Conservation (phyloP, 1,140 invertebrate species). For the Cotesia typhae region DNA sequence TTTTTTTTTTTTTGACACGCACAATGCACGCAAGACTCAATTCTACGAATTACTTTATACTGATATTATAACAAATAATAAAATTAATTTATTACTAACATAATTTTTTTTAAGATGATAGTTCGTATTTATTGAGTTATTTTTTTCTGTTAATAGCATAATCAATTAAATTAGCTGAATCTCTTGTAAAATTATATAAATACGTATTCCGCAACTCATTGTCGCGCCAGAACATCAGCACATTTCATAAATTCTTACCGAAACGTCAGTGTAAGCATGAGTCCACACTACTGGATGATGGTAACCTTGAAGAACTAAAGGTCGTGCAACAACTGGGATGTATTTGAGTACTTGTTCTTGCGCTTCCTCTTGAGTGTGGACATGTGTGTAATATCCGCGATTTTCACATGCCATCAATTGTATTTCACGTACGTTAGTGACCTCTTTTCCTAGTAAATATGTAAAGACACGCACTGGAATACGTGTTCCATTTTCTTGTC, state of each 20-base stretch:
- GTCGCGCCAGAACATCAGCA: constrained; percentile 7
- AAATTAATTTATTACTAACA: too few relatives aligned
- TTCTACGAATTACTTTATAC: too few relatives aligned
- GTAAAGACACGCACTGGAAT: constrained; percentile 95
- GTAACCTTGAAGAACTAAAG: constrained; percentile 79
- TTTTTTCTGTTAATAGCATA: too few relatives aligned
- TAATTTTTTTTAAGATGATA: too few relatives aligned
- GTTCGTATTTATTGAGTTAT: too few relatives aligned
- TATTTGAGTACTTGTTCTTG: constrained; percentile 93
- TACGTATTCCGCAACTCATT: neutral
- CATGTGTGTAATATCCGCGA: constrained; percentile 92
- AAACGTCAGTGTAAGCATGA: constrained; percentile 84
- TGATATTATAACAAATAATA: too few relatives aligned
- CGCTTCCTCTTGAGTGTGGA: constrained; percentile 92
- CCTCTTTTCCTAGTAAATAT: constrained; percentile 95
- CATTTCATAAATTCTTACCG: constrained; percentile 67
- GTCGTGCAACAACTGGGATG: constrained; percentile 87
- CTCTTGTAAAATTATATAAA: too few relatives aligned
- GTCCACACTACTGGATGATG: constrained; percentile 89
- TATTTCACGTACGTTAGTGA: constrained; percentile 89
- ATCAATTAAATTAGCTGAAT: too few relatives aligned
- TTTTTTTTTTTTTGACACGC: too few relatives aligned
- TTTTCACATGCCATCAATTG: constrained; percentile 96
- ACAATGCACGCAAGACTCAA: too few relatives aligned
- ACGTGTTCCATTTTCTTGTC: constrained; percentile 70